A percentile compares a stretch with the other conserved stretches of the same genome.
phyloP scores from a whole-genome alignment of 2,888 invertebrate genomes.

The Poecilus cupreus region DNA sequence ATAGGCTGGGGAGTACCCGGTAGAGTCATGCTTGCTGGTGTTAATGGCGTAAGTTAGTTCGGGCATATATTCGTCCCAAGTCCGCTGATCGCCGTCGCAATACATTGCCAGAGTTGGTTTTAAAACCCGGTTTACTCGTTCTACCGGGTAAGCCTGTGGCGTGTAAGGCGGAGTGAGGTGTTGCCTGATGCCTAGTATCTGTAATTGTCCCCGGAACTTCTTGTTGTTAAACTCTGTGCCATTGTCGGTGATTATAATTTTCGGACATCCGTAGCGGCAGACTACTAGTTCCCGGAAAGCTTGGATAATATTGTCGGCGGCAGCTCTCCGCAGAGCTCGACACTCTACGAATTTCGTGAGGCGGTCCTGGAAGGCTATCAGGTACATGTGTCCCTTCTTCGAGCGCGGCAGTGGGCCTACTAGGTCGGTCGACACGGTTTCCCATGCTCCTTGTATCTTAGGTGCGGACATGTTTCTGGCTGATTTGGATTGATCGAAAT shows the following conservation, averaged over 20 bases:
- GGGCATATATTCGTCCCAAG: neutral
- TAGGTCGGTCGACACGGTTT: constrained; percentile 58
- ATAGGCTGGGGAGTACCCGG: neutral
- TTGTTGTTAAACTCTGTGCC: neutral
- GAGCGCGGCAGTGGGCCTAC: constrained; percentile 61
- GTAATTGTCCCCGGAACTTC: neutral
- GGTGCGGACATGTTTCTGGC: constrained; percentile 27
- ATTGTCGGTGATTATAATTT: constrained; percentile 40
- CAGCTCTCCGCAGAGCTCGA: constrained; percentile 61
- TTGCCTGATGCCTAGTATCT: too few relatives aligned
- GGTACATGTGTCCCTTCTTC: neutral
- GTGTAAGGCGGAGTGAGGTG: constrained; percentile 63
- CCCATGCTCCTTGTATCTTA: constrained; percentile 52
- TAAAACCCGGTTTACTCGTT: constrained; percentile 65
- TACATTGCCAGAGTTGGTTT: constrained; percentile 64
- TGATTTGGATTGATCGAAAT: constrained; percentile 56
- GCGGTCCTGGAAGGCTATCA: constrained; percentile 61
- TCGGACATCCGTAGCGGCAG: constrained; percentile 41
- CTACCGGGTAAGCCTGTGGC: constrained; percentile 66
- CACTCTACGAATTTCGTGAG: constrained; percentile 63
- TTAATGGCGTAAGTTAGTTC: neutral
- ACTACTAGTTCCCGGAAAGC: neutral
- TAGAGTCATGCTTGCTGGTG: neutral
- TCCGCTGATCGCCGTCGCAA: constrained; percentile 6
- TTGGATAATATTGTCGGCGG: constrained; percentile 36